These are phyloP conservation scores for Camponotus vicinus DNA, from an alignment of 1,140 invertebrate genomes.

Conservation along the genomic window DNA sequence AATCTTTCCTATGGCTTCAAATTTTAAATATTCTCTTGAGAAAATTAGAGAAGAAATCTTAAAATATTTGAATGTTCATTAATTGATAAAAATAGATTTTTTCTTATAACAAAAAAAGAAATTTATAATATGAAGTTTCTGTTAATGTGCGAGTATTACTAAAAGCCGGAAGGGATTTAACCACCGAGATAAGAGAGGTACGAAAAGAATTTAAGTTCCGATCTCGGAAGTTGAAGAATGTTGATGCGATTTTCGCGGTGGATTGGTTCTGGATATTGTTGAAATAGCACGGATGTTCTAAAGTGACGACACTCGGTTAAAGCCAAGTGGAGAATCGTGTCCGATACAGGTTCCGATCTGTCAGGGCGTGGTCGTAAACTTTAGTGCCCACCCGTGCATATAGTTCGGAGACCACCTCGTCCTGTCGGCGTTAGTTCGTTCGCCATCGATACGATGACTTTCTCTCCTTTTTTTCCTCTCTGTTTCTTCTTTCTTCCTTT, in stretches of 20 bases:
- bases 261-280: constrained; percentile 19
- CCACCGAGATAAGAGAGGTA: background rate
- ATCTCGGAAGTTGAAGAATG: background rate
- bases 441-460: constrained; percentile 49
- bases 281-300: constrained; percentile 16
- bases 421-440: constrained; percentile 33
- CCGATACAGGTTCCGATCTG: constrained; percentile 57
- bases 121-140: background rate
- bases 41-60: background rate
- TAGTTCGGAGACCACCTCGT: constrained; percentile 4
- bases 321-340: constrained; percentile 74
- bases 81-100: background rate
- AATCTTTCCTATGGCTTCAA: background rate
- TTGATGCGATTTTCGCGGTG: constrained; percentile 2
- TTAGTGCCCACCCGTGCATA: constrained; percentile 21
- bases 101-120: background rate
- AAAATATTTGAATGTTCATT: background rate
- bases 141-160: too few relatives aligned
- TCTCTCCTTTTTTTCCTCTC: background rate
- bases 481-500: background rate
- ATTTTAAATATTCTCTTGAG: background rate
- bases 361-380: constrained; percentile 68
- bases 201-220: background rate
- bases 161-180: background rate
- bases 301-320: constrained; percentile 39